A percentile compares a stretch with the other conserved stretches of the same genome.
phyloP scores from a whole-genome alignment of 2,113 vertebrate genomes.

The Protobothrops flavoviridis region DNA sequence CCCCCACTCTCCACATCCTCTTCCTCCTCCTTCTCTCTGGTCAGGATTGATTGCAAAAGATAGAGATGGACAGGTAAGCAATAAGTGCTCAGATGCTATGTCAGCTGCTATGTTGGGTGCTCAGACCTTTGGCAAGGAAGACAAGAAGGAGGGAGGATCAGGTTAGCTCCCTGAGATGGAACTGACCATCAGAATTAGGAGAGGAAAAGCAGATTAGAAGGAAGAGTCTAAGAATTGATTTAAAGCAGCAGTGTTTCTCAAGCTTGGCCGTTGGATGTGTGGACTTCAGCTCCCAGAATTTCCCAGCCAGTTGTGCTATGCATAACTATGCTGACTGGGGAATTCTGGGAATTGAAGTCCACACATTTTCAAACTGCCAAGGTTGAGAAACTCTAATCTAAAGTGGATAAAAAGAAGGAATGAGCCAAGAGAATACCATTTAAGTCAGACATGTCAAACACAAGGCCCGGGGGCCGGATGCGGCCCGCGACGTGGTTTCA shows the following conservation, averaged over 20 bases:
- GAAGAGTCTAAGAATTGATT: not conserved
- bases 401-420: not conserved
- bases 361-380: not conserved
- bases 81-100: not conserved
- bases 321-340: not conserved
- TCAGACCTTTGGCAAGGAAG: not conserved
- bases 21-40: not conserved
- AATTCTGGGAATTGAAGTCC: not conserved
- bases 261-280: not conserved
- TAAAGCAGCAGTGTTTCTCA: not conserved
- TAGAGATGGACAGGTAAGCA: not conserved
- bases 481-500: too few relatives aligned
- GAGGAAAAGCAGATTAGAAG: not conserved
- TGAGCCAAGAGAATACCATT: not conserved
- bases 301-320: not conserved
- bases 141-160: not conserved
- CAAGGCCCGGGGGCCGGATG: too few relatives aligned
- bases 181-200: too few relatives aligned
- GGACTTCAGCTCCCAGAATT: not conserved
- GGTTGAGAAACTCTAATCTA: not conserved
- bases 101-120: not conserved
- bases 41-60: not conserved
- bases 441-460: too few relatives aligned
- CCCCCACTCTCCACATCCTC: not conserved
- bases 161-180: not conserved